Conservation (phyloP, 2,888 invertebrate species). For the Synanthedon vespiformis region DNA sequence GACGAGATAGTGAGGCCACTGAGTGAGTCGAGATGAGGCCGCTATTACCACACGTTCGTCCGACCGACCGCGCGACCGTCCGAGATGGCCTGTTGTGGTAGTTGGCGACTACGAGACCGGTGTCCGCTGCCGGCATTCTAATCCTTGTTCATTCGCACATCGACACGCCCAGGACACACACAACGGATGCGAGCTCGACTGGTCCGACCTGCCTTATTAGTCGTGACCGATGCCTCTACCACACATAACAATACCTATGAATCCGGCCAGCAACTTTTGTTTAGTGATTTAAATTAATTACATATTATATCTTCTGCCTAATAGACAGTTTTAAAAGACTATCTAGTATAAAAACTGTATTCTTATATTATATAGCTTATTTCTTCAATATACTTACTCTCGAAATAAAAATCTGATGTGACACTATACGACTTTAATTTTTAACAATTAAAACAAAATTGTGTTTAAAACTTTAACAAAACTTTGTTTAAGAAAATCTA, state of each 20-base stretch:
- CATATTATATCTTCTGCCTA: too few species aligned
- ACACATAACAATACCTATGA: constrained; percentile 7
- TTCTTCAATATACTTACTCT: too few species aligned
- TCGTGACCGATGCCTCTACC: constrained; percentile 17
- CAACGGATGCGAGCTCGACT: constrained; percentile 26
- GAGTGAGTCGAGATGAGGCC: not conserved
- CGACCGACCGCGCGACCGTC: not conserved
- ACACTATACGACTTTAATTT: too few species aligned
- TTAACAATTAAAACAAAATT: too few species aligned
- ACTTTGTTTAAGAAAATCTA: too few species aligned
- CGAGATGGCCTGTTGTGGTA: not conserved
- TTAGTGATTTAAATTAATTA: too few species aligned
- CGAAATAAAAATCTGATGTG: too few species aligned
- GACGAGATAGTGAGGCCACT: not conserved
- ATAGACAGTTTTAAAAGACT: too few species aligned
- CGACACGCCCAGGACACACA: constrained; percentile 4
- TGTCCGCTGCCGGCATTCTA: not conserved
- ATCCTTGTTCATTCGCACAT: not conserved
- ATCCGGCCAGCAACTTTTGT: constrained; percentile 7
- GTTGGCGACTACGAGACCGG: not conserved
- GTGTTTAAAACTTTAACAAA: too few species aligned
- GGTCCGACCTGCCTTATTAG: constrained; percentile 33
- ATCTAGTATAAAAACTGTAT: too few species aligned
- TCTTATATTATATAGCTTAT: too few species aligned
- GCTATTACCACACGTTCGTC: not conserved